Evolutionary conservation across 2,113 vertebrate genomes (phyloP), one percentile per base, ranked within the genome.

Genomic region (Grammomys surdaster): DNA sequence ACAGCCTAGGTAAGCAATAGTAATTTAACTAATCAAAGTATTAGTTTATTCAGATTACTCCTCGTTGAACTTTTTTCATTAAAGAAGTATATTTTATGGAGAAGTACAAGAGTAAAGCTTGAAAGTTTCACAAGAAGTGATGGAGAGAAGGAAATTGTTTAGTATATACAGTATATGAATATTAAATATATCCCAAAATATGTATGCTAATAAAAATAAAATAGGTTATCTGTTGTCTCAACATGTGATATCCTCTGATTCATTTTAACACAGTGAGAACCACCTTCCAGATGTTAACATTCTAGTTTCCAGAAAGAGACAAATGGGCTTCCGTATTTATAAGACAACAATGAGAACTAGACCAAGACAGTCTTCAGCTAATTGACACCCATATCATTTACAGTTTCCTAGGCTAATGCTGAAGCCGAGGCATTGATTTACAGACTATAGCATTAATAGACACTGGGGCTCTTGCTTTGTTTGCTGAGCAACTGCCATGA

Each of bases 181-280:
- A 31, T 31, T 76, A 56, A 92, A 84, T 60, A 24, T 31, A 17
- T 22, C 36, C 11, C 20, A 63, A 75, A 84, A 67, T 54, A n/a
- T 31, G 31, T 51, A 77, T 75, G 43, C 17, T 76, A 73, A 84
- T 58, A 75, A 92, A 91, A 91, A 72, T 26, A 84, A 91, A 82
- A 73, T 72, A 56, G 36, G 14, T 31, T 56, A 28, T n/a, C 48
- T 40, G 24, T 73, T 89, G 70, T 43, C 86, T 72, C 26, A 43
- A 17, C 24, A 89, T 33, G 16, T 73, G n/a, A 43, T 60, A 24
- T 3, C 70, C 51, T 26, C 63, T 54, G 58, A 43, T 85, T 82
- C 26, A 51, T 40, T 54, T 73, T 73, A 72, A 26, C 67, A 88
- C 24, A 88, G 85, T 12, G 51, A 88, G 33, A 26, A 88, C 24